Base-by-base conservation (phyloP, 1,140 invertebrate genomes). In the Scaptomyza hsui region DNA sequence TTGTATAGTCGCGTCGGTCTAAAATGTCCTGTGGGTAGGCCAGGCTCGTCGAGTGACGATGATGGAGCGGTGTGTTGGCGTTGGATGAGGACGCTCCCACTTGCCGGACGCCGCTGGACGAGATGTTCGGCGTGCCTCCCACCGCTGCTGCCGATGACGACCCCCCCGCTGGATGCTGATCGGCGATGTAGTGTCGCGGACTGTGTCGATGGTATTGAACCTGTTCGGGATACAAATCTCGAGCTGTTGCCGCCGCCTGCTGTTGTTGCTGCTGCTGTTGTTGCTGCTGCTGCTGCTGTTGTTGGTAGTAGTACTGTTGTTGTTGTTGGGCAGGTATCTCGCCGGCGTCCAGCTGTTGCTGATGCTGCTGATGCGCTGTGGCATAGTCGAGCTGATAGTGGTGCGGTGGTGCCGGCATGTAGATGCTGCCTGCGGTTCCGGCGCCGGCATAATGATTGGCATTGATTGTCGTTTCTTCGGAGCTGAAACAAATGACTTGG, bases 1-100 rank as follows among this genome's bases (percentile, higher is more conserved):
- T 90, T 90, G 86, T 90, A 90, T 90, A 90, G 56, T 90, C 89
- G 81, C 89, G 89, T 90, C 81, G 89, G 89, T 90, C 89, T 90
- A 90, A 90, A 90, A 89, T 90, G 89, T 90, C 89, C 89, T 90
- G 89, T 90, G 82, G 89, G 89, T 90, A 90, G 42, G 45, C 89
- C 89, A 89, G 85, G 76, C 75, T 89, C 75, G 86, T 89, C 80
- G 85, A 81, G 57, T 89, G 85, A 2, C 83, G 85, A 47, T 89
- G 85, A 35, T 89, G 86, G 57, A 90, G 71, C 24, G 80, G 85
- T 52, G 89, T 88, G 48, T 83, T 88, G 75, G 85, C 72, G 74
- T 80, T 82, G 76, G 89, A 78, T 48, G 74, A 81, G 41, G 60
- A 72, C 19, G 64, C 72, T 61, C 44, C 77, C 78, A 70, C 72